These are phyloP conservation scores for Chymomyza caudatula DNA, from an alignment of 2,888 invertebrate genomes.

Conservation along the genomic window DNA sequence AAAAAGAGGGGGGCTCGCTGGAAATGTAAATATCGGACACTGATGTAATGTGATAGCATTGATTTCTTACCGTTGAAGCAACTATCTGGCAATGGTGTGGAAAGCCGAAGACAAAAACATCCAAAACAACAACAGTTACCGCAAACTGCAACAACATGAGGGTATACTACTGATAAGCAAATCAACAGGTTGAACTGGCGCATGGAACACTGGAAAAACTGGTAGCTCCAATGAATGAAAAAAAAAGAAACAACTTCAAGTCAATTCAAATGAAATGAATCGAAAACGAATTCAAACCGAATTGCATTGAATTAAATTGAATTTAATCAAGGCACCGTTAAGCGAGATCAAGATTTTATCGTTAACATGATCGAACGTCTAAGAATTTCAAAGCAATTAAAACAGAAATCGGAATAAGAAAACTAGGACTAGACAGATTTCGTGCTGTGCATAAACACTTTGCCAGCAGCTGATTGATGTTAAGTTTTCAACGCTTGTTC, in stretches of 20 bases:
- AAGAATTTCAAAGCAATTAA: slow-evolving; percentile 64
- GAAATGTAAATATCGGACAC: slow-evolving; percentile 54
- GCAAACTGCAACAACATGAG: slow-evolving; percentile 33
- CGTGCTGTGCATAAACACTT: not conserved
- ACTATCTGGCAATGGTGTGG: slow-evolving; percentile 40
- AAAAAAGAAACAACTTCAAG: slow-evolving; percentile 50
- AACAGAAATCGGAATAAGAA: slow-evolving; percentile 19
- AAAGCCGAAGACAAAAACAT: slow-evolving; percentile 32
- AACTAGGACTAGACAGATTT: not conserved
- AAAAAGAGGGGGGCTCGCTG: not conserved
- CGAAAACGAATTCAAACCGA: slow-evolving; percentile 20
- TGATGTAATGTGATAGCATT: slow-evolving; percentile 54
- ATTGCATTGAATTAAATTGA: slow-evolving; percentile 47
- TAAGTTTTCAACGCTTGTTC: slow-evolving; percentile 35
- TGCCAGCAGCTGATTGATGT: slow-evolving; percentile 30
- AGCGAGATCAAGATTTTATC: slow-evolving; percentile 40
- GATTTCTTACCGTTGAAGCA: slow-evolving; percentile 5
- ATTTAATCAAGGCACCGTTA: slow-evolving; percentile 63
- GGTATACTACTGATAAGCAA: slow-evolving; percentile 59
- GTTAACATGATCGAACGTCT: slow-evolving; percentile 42
- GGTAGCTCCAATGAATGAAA: slow-evolving; percentile 37
- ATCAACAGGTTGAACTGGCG: slow-evolving; percentile 65
- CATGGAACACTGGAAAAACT: slow-evolving; percentile 54
- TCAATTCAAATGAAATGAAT: slow-evolving; percentile 28
- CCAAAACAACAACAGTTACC: slow-evolving; percentile 10